Evolutionary conservation across 2,888 invertebrate species (phyloP).

Genomic region (Agonopterix subpropinquella): DNA sequence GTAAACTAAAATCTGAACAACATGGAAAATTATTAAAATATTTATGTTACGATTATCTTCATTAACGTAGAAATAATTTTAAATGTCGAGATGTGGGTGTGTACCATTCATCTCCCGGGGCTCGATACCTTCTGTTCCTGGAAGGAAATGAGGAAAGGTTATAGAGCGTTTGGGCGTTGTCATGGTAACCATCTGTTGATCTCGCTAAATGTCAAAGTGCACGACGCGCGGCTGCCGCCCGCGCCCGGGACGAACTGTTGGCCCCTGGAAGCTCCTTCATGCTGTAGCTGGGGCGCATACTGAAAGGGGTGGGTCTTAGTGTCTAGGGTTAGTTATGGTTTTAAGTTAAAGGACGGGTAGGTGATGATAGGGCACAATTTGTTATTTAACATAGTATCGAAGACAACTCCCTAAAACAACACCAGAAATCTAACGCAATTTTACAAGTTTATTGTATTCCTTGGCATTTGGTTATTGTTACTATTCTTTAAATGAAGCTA

Average conservation of each 20-base stretch:
- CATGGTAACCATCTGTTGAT: conserved; percentile 58
- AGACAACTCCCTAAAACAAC: no score
- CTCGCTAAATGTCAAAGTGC: conserved; percentile 49
- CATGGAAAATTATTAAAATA: not conserved
- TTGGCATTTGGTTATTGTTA: no score
- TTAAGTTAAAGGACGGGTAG: no score
- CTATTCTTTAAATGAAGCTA: no score
- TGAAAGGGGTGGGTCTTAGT: no score
- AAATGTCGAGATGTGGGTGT: conserved; percentile 9
- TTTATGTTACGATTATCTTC: not conserved
- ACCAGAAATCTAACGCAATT: no score
- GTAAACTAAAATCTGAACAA: not conserved
- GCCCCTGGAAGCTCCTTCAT: not conserved
- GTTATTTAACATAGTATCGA: no score
- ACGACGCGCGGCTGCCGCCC: conserved; percentile 10
- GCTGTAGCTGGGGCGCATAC: no score
- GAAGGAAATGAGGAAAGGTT: conserved; percentile 41
- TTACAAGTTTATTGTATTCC: no score
- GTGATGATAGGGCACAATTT: no score
- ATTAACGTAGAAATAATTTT: not conserved
- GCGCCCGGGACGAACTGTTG: not conserved
- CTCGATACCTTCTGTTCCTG: no score
- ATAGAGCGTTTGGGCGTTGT: conserved; percentile 34
- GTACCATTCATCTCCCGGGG: not conserved
- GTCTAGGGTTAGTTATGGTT: no score